Base-by-base conservation (phyloP, 2,888 invertebrate genomes). In the Andrena chrysosceles region DNA sequence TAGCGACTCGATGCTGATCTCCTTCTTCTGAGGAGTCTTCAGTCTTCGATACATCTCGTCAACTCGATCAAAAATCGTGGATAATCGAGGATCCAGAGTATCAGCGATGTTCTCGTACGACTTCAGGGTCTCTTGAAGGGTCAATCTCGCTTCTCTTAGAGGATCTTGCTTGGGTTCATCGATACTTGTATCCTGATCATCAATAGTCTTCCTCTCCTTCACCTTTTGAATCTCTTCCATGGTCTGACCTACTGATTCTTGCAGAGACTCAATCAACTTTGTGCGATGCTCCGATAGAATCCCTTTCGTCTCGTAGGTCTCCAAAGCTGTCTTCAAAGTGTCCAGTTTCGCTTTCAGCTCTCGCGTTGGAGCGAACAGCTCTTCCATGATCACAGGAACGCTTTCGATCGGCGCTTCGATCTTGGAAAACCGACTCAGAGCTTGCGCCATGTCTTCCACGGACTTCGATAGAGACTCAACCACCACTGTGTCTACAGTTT, bases 401-500 rank as follows among this genome's bases (percentile, higher is more conserved):
- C 77, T 83, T 20, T 73, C 71, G 4, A 59, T 4, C 29, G 78
- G 79, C 3, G 56, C 56, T n/a, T 85, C 75, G 4, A 67, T 66
- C 3, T 78, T 78, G 4, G 89, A 66, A 10, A 72, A 79, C 0
- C 71, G 73, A 35, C 87, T 85, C 13, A 93, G 56, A 31, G 81
- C 85, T 62, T 82, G 78, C 1, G 85, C 85, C 6, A 91, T 73
- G 52, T 91, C 92, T 71, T 93, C 93, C 23, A 93, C 62, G 0
- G 93, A 92, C 66, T 90, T 87, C 0, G 91, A 89, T 2, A 93
- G 79, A 5, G 93, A 91, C 71, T 93, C 93, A 2, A 93, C 89
- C 1, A 93, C 88, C 16, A 93, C 91, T 4, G 92, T 92, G 81
- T 93, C 93, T 8, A 93, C 91, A 48, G 92, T 93, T 75, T 91